phyloP scores from a whole-genome alignment of 2,113 vertebrate species.

The Rhabdomys dilectus region DNA sequence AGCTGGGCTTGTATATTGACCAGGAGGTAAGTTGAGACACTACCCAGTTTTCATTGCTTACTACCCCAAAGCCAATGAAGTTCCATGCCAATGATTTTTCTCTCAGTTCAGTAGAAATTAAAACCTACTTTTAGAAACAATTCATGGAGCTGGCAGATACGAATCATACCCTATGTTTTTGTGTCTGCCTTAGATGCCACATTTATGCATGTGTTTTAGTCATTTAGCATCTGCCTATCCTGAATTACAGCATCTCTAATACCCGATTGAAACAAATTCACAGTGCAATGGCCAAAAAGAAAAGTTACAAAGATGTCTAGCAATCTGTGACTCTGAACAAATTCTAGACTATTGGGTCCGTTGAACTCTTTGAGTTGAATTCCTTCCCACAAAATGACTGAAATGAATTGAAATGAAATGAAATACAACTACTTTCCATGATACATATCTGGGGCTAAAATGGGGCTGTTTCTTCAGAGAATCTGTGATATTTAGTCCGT shows the following conservation, averaged over 20 bases:
- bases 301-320: background rate
- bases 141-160: conserved; percentile 26
- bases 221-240: conserved; percentile 49
- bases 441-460: background rate
- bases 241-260: conserved; percentile 11
- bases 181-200: conserved; percentile 25
- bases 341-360: background rate
- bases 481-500: background rate
- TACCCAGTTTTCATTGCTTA: conserved; percentile 41
- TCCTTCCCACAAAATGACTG: background rate
- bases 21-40: conserved; percentile 12
- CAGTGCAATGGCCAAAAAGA: background rate
- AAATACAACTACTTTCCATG: background rate
- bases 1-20: conserved; percentile 44
- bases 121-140: conserved; percentile 54
- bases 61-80: conserved; percentile 40
- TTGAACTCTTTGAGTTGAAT: background rate
- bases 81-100: conserved; percentile 40
- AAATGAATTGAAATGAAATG: background rate
- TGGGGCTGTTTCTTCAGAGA: background rate
- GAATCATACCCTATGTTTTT: conserved; percentile 22
- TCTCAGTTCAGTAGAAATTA: conserved; percentile 15
- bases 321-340: background rate
- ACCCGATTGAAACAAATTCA: background rate
- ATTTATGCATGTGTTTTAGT: background rate